phyloP scores from a whole-genome alignment of 2,888 invertebrate species.

The Eristalis arbustorum region DNA sequence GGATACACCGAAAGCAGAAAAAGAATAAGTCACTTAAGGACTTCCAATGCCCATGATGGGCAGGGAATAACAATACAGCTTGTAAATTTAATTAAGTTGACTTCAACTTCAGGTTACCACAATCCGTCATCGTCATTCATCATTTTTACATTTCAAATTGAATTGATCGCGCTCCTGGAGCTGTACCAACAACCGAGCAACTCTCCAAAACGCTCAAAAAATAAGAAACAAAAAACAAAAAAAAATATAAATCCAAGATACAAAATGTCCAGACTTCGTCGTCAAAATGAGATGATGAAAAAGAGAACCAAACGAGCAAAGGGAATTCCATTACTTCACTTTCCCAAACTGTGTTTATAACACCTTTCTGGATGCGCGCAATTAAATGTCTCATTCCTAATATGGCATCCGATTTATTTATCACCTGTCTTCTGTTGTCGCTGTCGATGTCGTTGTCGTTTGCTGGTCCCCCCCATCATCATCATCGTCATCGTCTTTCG shows the following conservation, averaged over 20 bases:
- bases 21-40: slow-evolving; percentile 42
- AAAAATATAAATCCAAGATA: neutral
- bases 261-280: slow-evolving; percentile 22
- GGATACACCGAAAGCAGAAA: neutral
- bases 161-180: slow-evolving; percentile 46
- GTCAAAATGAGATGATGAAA: slow-evolving; percentile 35
- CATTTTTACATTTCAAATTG: slow-evolving; percentile 67
- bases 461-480: slow-evolving; percentile 11
- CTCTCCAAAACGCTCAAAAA: slow-evolving; percentile 1
- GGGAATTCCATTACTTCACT: slow-evolving; percentile 69
- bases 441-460: slow-evolving; percentile 71
- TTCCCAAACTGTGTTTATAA: slow-evolving; percentile 69
- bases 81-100: slow-evolving; percentile 66
- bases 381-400: slow-evolving; percentile 68
- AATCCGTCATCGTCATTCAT: slow-evolving; percentile 61
- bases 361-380: slow-evolving; percentile 71
- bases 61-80: slow-evolving; percentile 54
- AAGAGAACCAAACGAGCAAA: slow-evolving; percentile 52
- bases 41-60: slow-evolving; percentile 57
- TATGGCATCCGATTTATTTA: slow-evolving; percentile 78
- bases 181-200: slow-evolving; percentile 46
- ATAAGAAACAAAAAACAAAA: neutral
- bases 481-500: slow-evolving; percentile 28
- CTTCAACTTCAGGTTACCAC: slow-evolving; percentile 40
- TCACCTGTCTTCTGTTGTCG: slow-evolving; percentile 73